Evolutionary conservation across 2,888 invertebrate genomes (phyloP), one percentile per base, ranked within the genome.

Genomic region (Cryptus viduatorius): DNA sequence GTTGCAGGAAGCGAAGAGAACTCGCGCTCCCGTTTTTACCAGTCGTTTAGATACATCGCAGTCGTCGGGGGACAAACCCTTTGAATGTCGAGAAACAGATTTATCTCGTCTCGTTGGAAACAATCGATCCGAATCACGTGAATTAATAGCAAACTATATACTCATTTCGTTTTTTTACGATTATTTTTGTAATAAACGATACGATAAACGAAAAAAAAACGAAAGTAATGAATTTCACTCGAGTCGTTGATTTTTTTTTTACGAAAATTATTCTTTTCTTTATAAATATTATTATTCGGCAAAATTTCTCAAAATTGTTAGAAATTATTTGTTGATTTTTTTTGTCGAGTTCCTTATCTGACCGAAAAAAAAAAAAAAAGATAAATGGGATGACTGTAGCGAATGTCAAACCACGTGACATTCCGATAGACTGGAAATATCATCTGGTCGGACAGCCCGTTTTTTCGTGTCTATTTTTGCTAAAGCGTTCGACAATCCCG

Each of bases 351-450:
- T 7, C 4, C 7, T 37, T 8, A 37, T 37, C 37, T 8, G 7
- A 37, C 7, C 37, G 37, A 8, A 37, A 8, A 37, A 37, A 37
- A 37, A 37, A 37, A 37, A 37, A 37, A 37, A 37, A 8, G 16
- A 67, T 24, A 44, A 67, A 67, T 46, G 12, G 46, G 46, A 48
- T 69, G 46, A 73, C 56, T 73, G 46, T 46, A 19, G 7, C 46
- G 16, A 37, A 46, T 24, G 59, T 37, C 67, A 50, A 53, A 68
- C 50, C 64, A 42, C 75, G 37, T 19, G 76, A 72, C 76, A 82
- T 72, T 82, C 82, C 82, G n/a, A 56, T 59, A 56, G 29, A 31
- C 56, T 56, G 61, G 56, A 77, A 76, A 65, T 77, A 82, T 53
- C 53, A 19, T 16, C 16, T 16, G 53, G 19, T 8, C 8, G 19